Evolutionary conservation across 2,888 invertebrate species (phyloP), one percentile per base, ranked within the genome.

Genomic region (Anoncus sp.): DNA sequence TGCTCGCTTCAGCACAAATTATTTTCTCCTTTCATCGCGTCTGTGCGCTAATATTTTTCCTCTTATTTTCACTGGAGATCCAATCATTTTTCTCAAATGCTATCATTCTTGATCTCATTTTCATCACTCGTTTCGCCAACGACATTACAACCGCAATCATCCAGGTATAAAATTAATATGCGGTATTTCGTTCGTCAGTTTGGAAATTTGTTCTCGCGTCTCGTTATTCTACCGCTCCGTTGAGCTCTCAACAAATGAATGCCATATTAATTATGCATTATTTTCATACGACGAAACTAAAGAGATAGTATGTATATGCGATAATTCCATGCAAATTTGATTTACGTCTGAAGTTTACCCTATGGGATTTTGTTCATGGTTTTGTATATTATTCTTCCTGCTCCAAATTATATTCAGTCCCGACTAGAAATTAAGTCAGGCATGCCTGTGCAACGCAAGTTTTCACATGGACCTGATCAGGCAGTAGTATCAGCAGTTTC

Each of bases 1-100:
- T 47, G 9, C 22, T 31, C 55, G 35, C 27, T 55, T 55, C 55
- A 16, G 10, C 31, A 27, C 27, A 55, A 35, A 35, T 45, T 45
- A 51, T 51, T 51, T 14, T 51, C 24, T 51, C 10, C 24, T 16
- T 24, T 51, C 16, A 20, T 22, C 12, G 45, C 16, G 18, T 45
- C 45, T 45, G 2, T 45, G 12, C 20, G 12, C 12, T 12, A 22
- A 22, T 16, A 6, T 18, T 55, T 55, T 55, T 55, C 14, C 16
- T 31, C 45, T 45, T 16, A n/a, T 45, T 45, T 18, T 45, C 27
- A 31, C 27, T 55, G 16, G 9, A 35, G 16, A 16, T 27, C 22
- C 31, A 22, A 4, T 14, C 38, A 38, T 31, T 55, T 55, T 55
- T 27, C 31, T 31, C 16, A 35, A 35, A 31, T 55, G 4, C 16